Evolutionary conservation across 2,888 invertebrate genomes (phyloP).

Genomic region (Acronicta aceris): DNA sequence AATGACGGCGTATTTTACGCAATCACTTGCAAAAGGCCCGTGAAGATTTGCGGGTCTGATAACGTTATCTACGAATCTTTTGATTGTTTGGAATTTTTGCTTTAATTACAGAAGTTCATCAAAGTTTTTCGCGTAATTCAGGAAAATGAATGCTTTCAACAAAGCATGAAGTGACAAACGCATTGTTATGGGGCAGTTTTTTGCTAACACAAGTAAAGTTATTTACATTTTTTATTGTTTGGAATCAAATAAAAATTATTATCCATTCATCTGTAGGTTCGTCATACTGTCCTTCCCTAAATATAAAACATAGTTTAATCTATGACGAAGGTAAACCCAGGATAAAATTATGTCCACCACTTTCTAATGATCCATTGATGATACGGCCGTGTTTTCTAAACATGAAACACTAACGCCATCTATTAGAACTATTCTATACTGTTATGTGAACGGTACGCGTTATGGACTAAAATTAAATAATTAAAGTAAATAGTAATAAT

Average conservation of each 20-base stretch:
- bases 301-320: too few relatives aligned
- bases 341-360: too few relatives aligned
- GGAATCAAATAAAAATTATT: not conserved
- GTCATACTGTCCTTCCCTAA: too few relatives aligned
- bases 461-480: too few relatives aligned
- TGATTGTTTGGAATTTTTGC: conserved; percentile 26
- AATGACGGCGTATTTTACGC: conserved; percentile 40
- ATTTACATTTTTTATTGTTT: not conserved
- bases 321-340: too few relatives aligned
- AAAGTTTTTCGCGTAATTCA: conserved; percentile 32
- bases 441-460: too few relatives aligned
- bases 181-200: conserved; percentile 23
- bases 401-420: too few relatives aligned
- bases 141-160: conserved; percentile 14
- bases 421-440: too few relatives aligned
- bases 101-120: conserved; percentile 30
- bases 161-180: conserved; percentile 19
- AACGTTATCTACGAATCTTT: conserved; percentile 36
- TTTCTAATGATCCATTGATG: too few relatives aligned
- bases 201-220: conserved; percentile 7
- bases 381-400: too few relatives aligned
- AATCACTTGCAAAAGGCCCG: conserved; percentile 40
- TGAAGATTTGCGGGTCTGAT: conserved; percentile 40
- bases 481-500: too few relatives aligned
- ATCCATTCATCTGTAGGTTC: too few relatives aligned